phyloP scores from a whole-genome alignment of 2,797 vertebrate genomes.

The Anguilla marmorata region DNA sequence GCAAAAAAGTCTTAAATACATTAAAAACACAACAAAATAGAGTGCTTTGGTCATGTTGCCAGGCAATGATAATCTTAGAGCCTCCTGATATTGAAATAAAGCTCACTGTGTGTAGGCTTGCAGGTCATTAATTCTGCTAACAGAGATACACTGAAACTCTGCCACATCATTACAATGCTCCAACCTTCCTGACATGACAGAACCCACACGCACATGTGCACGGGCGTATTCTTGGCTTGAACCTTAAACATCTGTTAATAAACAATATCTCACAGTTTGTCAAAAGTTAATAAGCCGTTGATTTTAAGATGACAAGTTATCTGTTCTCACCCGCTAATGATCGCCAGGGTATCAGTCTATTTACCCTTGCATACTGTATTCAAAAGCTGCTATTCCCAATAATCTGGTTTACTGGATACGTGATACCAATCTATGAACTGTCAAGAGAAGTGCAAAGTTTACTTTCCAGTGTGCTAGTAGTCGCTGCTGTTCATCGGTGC shows the following conservation, averaged over 20 bases:
- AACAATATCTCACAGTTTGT: slow-evolving; percentile 25
- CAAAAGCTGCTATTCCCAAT: slow-evolving; percentile 20
- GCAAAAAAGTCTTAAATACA: background rate
- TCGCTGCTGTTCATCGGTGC: background rate
- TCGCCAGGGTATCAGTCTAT: slow-evolving; percentile 3
- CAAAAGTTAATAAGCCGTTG: slow-evolving; percentile 33
- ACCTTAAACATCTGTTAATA: background rate
- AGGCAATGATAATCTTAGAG: background rate
- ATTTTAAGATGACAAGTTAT: slow-evolving; percentile 20
- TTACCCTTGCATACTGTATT: background rate
- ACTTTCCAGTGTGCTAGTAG: background rate
- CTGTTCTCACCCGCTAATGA: background rate
- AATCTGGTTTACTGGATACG: slow-evolving; percentile 30
- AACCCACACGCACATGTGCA: background rate
- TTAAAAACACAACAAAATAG: background rate
- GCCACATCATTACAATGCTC: background rate
- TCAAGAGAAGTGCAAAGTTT: background rate
- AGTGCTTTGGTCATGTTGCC: background rate
- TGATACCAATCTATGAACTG: background rate
- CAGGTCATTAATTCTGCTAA: background rate
- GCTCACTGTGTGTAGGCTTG: background rate
- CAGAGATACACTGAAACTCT: background rate
- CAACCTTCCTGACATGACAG: background rate
- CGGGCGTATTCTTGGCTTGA: background rate
- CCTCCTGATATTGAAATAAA: background rate